A percentile compares a stretch with the other conserved stretches of the same genome.
phyloP scores from a whole-genome alignment of 2,888 invertebrate genomes.

The Brachyptera risi region DNA sequence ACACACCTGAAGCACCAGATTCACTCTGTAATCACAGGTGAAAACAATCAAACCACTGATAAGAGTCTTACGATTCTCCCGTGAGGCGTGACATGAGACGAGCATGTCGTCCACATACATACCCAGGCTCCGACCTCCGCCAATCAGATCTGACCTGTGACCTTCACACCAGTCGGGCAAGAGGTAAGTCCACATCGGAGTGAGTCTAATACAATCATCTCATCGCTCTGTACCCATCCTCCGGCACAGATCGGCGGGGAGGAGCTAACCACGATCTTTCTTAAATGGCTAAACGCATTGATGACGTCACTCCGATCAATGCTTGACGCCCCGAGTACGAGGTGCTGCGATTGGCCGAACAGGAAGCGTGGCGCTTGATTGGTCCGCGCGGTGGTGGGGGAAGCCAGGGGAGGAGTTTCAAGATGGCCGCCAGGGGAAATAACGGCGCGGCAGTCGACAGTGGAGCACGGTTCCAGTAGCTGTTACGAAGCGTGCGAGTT shows the following conservation, averaged over 20 bases:
- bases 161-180: no score
- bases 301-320: conserved; percentile 29
- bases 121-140: no score
- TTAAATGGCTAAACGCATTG: conserved; percentile 30
- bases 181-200: no score
- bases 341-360: conserved; percentile 24
- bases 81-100: no score
- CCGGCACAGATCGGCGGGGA: conserved; percentile 1
- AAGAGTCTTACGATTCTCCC: no score
- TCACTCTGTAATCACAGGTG: no score
- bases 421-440: conserved; percentile 28
- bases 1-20: no score
- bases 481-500: neutral
- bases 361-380: conserved; percentile 11
- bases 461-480: conserved; percentile 3
- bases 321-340: conserved; percentile 19
- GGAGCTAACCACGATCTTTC: conserved; percentile 23
- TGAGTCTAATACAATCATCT: no score
- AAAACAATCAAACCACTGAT: no score
- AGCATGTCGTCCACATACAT: no score
- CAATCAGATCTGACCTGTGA: no score
- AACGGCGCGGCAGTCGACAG: neutral
- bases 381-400: conserved; percentile 6
- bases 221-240: no score
- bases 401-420: conserved; percentile 18